Evolutionary conservation across 2,888 invertebrate genomes (phyloP), one percentile per base, ranked within the genome.

Genomic region (Pocota personata): DNA sequence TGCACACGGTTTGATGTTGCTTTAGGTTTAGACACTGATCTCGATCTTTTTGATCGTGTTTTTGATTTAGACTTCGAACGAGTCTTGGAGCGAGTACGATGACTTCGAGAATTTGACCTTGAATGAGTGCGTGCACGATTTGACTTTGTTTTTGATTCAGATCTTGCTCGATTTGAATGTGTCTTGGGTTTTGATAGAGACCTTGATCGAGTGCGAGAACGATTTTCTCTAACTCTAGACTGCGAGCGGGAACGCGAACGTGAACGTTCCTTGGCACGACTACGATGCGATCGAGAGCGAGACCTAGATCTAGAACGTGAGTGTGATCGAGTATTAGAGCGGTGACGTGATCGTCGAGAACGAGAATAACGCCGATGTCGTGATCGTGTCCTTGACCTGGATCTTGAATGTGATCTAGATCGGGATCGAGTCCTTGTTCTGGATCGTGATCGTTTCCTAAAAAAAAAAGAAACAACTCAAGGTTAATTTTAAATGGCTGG

Each of bases 221-320:
- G 82, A 66, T 40, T 21, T 3, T 79, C 67, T 58, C 73, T 79
- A n/a, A 43, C 43, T 67, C 66, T 79, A 4, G 89, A 88, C 27
- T 87, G 88, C 1, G 89, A 87, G 24, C 89, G 72, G 78, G 88
- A 88, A 1, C 87, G 88, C 14, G 88, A 87, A 5, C 92, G 90
- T 0, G 88, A 86, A 21, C 88, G 88, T 5, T 88, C 88, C 14
- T 87, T 82, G 0, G 87, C 88, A 12, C 88, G 88, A 6, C 88
- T 87, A 27, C 82, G 87, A 27, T 73, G 76, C 30, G 93, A 92
- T 10, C 92, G 89, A 19, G 92, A 91, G 14, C 93, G 90, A 7
- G 92, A 93, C 64, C 93, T 91, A 35, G 92, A 91, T 76, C 92
- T 89, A 2, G 91, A 89, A 88, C 88, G 90, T 40, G 90, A 89